These are phyloP conservation scores for Rhizoglyphus robini DNA, from an alignment of 1,140 invertebrate species.

Conservation along the genomic window DNA sequence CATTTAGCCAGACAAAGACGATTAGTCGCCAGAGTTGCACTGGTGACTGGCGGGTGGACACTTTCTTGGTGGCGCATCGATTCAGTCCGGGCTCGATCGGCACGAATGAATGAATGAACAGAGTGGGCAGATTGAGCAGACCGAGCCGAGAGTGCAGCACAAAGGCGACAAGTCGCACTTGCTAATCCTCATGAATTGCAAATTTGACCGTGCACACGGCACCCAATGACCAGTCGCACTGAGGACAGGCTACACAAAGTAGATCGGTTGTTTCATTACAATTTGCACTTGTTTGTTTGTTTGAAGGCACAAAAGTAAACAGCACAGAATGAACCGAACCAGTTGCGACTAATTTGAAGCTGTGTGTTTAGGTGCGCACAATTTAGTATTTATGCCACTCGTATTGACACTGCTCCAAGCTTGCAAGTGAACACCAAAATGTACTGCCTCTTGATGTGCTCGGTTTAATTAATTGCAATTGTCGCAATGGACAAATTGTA, in stretches of 20 bases:
- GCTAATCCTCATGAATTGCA: conserved; percentile 12
- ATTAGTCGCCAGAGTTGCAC: not conserved
- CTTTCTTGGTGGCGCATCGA: not conserved
- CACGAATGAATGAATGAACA: not conserved
- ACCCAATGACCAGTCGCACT: not conserved
- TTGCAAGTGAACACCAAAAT: too few relatives aligned
- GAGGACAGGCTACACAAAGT: too few relatives aligned
- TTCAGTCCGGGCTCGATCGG: not conserved
- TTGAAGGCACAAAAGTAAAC: too few relatives aligned
- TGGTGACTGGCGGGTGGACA: not conserved
- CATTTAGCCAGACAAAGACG: not conserved
- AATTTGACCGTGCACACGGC: not conserved
- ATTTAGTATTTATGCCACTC: not conserved
- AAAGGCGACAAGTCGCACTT: conserved; percentile 10
- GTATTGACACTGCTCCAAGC: conserved; percentile 9
- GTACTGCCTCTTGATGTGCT: too few relatives aligned
- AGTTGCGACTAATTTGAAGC: not conserved
- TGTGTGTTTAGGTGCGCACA: not conserved
- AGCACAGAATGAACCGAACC: not conserved
- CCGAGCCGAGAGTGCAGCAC: not conserved
- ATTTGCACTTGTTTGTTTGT: too few relatives aligned
- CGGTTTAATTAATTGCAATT: conserved; percentile 3
- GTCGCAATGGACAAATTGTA: not conserved
- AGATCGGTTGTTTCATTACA: too few relatives aligned
- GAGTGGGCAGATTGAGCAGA: not conserved